Conservation (phyloP, 2,888 invertebrate genomes). For the Watsonalla binaria region DNA sequence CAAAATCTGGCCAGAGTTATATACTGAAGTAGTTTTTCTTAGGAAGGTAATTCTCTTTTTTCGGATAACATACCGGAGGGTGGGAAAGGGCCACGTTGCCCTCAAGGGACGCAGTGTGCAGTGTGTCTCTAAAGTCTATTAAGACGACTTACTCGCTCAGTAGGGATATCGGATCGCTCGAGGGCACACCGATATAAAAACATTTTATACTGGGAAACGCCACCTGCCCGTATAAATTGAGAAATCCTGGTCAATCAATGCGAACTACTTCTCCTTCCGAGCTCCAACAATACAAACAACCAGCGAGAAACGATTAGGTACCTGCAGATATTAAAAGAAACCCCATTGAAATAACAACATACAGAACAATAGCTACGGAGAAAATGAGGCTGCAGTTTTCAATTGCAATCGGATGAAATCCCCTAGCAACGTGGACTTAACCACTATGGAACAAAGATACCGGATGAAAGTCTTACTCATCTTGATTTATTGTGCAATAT, state of each 20-base stretch:
- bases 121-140: slow-evolving; percentile 71
- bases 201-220: slow-evolving; percentile 61
- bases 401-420: slow-evolving; percentile 41
- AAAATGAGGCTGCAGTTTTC: slow-evolving; percentile 52
- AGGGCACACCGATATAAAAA: slow-evolving; percentile 59
- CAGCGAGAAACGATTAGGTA: slow-evolving; percentile 35
- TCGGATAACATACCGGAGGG: slow-evolving; percentile 38
- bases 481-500: slow-evolving; percentile 59
- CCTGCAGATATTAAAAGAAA: slow-evolving; percentile 37
- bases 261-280: slow-evolving; percentile 23
- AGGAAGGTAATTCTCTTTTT: slow-evolving; percentile 65
- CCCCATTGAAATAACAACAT: slow-evolving; percentile 32
- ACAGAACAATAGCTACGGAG: slow-evolving; percentile 40
- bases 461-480: slow-evolving; percentile 43
- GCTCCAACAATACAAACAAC: slow-evolving; percentile 31
- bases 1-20: slow-evolving; percentile 23
- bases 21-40: slow-evolving; percentile 44
- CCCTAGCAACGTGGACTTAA: slow-evolving; percentile 29
- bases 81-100: slow-evolving; percentile 50
- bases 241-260: slow-evolving; percentile 38
- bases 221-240: slow-evolving; percentile 59
- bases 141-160: slow-evolving; percentile 64
- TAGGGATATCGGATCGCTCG: slow-evolving; percentile 44
- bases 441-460: slow-evolving; percentile 42
- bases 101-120: slow-evolving; percentile 58